Evolutionary conservation across 2,113 vertebrate species (phyloP).

Genomic region (Podiceps cristatus): DNA sequence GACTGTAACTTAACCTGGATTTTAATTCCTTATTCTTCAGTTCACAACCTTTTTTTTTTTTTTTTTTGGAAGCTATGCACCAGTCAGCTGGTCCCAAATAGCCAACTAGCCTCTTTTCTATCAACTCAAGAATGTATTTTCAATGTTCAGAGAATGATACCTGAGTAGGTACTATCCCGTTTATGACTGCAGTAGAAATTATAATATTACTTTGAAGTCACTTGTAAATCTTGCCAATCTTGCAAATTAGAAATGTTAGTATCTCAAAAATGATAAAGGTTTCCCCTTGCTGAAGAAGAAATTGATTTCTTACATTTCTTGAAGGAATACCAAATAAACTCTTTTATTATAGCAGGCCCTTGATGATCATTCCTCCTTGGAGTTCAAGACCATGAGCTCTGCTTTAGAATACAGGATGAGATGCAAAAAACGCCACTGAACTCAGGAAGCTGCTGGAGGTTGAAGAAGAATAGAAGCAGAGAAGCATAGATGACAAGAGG

Average conservation of each 20-base stretch:
- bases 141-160: background rate
- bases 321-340: background rate
- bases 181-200: background rate
- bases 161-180: background rate
- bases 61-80: background rate
- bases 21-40: background rate
- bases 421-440: background rate
- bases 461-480: background rate
- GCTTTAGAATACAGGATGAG: background rate
- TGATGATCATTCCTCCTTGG: background rate
- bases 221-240: background rate
- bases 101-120: background rate
- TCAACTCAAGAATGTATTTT: background rate
- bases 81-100: background rate
- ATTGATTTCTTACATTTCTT: background rate
- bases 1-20: background rate
- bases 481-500: background rate
- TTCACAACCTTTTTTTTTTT: background rate
- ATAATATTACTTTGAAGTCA: background rate
- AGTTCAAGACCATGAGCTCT: background rate
- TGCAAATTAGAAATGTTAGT: background rate
- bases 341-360: background rate
- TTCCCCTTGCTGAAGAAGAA: background rate
- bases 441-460: background rate
- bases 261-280: background rate